These are phyloP conservation scores for Papilio aristodemus DNA, from an alignment of 1,140 invertebrate genomes.

Conservation along the genomic window DNA sequence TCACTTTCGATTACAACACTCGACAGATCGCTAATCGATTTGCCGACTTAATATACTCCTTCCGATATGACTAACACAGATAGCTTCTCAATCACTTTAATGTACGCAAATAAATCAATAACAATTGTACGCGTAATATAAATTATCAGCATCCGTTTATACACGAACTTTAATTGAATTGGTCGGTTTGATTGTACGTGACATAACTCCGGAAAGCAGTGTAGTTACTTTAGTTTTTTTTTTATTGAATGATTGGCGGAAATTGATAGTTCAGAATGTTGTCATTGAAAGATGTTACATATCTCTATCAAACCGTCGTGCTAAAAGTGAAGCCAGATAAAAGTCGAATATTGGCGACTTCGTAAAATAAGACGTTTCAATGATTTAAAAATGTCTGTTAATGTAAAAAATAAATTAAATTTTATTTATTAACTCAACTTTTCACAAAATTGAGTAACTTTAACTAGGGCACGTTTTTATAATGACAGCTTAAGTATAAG, in stretches of 20 bases:
- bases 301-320: no score
- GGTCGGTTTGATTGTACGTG: constrained; percentile 15
- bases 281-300: constrained; percentile 4
- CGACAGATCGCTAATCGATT: constrained; percentile 37
- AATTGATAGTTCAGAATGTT: neutral
- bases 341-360: no score
- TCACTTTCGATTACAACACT: constrained; percentile 52
- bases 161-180: constrained; percentile 4
- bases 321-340: no score
- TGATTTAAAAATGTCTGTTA: no score
- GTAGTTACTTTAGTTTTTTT: constrained; percentile 3
- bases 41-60: constrained; percentile 33
- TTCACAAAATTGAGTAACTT: no score
- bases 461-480: no score
- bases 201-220: constrained; percentile 3
- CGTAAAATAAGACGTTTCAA: no score
- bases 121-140: constrained; percentile 27
- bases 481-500: neutral
- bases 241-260: constrained; percentile 4
- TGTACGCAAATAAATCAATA: constrained; percentile 30
- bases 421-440: no score
- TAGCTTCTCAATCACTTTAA: constrained; percentile 11
- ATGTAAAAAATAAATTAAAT: no score
- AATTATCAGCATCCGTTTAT: constrained; percentile 26
- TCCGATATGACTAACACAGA: constrained; percentile 36